Percentiles rank a stretch among this genome's conserved stretches.
These are phyloP conservation scores for Potamilus streckersoni DNA, from an alignment of 1,140 invertebrate genomes.

Conservation along the genomic window DNA sequence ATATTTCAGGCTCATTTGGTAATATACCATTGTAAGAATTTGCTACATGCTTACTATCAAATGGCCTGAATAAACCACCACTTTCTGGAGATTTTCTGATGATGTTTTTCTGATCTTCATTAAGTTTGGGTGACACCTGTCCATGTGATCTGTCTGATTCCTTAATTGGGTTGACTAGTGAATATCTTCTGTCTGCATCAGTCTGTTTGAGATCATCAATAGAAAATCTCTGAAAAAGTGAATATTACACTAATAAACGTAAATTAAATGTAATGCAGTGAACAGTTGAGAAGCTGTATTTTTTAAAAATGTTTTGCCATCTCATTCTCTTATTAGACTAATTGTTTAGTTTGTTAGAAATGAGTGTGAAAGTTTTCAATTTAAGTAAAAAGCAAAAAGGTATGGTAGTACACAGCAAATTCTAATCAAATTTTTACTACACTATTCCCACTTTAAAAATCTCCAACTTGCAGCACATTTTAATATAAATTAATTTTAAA, in stretches of 20 bases:
- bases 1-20: too few relatives aligned
- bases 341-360: too few relatives aligned
- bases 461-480: too few relatives aligned
- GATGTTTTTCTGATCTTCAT: slow-evolving; percentile 4
- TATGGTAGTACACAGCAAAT: too few relatives aligned
- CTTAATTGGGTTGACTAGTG: slow-evolving; percentile 12
- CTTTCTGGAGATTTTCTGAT: slow-evolving; percentile 26
- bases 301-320: too few relatives aligned
- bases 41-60: slow-evolving; percentile 39
- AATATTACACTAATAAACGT: neutral
- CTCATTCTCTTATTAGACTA: too few relatives aligned
- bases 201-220: slow-evolving; percentile 13
- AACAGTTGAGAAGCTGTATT: too few relatives aligned
- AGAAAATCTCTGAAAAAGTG: slow-evolving; percentile 10
- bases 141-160: slow-evolving; percentile 12
- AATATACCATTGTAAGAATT: slow-evolving; percentile 26
- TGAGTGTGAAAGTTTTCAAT: too few relatives aligned
- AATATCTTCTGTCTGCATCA: slow-evolving; percentile 18
- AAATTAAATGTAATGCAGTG: neutral
- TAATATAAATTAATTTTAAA: too few relatives aligned
- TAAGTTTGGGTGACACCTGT: slow-evolving; percentile 15
- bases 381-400: too few relatives aligned
- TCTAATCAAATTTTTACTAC: too few relatives aligned
- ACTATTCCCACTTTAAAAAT: too few relatives aligned
- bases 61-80: slow-evolving; percentile 46